A percentile compares a stretch with the other conserved stretches of the same genome.
phyloP scores from a whole-genome alignment of 2,888 invertebrate species.

The Abrostola tripartita region DNA sequence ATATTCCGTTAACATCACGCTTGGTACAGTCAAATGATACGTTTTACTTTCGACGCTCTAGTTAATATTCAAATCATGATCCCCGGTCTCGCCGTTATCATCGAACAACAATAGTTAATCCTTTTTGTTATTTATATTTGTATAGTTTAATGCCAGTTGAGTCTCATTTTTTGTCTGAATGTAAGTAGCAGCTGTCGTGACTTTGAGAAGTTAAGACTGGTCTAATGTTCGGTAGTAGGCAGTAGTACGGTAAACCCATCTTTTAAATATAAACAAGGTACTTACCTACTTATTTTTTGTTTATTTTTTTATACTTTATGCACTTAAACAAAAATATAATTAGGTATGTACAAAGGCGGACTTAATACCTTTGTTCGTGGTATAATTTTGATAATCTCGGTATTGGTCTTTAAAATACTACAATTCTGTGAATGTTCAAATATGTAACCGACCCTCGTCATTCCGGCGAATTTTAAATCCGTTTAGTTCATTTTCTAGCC shows the following conservation, averaged over 20 bases:
- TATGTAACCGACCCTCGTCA: no score
- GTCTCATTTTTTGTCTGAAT: conserved; percentile 5
- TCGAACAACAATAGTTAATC: conserved; percentile 42
- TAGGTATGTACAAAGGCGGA: no score
- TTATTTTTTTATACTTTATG: no score
- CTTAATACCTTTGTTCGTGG: no score
- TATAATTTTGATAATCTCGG: background rate
- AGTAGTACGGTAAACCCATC: no score
- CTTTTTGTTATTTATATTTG: conserved; percentile 38
- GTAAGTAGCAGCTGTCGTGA: conserved; percentile 18
- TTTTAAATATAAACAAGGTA: no score
- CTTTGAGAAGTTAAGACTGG: background rate
- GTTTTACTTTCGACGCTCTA: conserved; percentile 40
- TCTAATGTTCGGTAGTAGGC: background rate
- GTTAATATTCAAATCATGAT: conserved; percentile 46
- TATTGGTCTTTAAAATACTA: no score
- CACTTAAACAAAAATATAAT: no score
- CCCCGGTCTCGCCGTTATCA: conserved; percentile 35
- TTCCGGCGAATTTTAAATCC: no score
- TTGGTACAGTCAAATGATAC: conserved; percentile 52
- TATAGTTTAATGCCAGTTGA: conserved; percentile 19
- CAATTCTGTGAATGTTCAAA: no score
- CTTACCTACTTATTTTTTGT: no score
- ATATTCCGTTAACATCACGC: conserved; percentile 40
- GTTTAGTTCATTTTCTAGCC: background rate